Conservation (phyloP, 2,797 vertebrate species). For the Ptychobarbus kaznakovi region DNA sequence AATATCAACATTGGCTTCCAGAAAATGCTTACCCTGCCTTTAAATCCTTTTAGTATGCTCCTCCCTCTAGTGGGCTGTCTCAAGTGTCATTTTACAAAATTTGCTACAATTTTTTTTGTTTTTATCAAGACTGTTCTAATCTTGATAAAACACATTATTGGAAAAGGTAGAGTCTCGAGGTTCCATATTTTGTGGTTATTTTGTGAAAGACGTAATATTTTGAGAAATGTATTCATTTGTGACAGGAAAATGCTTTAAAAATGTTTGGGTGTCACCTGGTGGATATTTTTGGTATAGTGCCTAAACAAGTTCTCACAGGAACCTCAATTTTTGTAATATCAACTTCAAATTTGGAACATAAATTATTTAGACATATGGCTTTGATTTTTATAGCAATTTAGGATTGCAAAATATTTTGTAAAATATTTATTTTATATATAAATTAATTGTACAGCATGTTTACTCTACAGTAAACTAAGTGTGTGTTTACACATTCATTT, state of each 20-base stretch:
- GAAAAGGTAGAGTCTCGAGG: not conserved
- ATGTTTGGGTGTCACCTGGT: not conserved
- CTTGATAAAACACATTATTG: not conserved
- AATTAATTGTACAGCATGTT: too few species aligned
- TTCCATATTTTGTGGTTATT: not conserved
- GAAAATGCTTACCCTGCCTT: too few species aligned
- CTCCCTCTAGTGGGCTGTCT: not conserved
- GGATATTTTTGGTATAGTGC: not conserved
- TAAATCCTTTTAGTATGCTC: not conserved
- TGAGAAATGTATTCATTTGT: too few species aligned
- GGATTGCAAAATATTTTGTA: too few species aligned
- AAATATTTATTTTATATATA: too few species aligned
- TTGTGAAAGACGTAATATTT: not conserved
- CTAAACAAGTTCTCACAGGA: not conserved
- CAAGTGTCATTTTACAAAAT: not conserved
- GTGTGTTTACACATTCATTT: not conserved
- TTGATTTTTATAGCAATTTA: too few species aligned
- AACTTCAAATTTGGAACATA: not conserved
- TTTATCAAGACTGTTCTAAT: not conserved
- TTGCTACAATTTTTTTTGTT: too few species aligned
- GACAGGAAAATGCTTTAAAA: not conserved
- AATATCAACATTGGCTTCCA: too few species aligned
- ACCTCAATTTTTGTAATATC: not conserved
- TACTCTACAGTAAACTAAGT: too few species aligned
- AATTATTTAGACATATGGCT: too few species aligned